A percentile compares a stretch with the other conserved stretches of the same genome.
Conservation (phyloP, 2,113 vertebrate species). For the Chrysochloris asiatica region DNA sequence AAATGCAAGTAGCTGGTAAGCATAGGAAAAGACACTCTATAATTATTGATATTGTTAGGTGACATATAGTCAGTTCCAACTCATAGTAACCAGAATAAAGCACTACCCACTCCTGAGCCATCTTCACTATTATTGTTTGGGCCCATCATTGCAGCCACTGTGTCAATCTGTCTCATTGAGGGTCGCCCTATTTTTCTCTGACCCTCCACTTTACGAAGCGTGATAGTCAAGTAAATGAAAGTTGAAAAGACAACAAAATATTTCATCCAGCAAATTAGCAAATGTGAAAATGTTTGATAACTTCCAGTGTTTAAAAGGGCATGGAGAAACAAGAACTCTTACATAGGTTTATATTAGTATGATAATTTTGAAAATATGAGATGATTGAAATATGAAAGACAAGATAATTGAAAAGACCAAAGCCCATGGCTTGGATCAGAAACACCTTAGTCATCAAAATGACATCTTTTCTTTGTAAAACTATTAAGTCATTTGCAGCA, state of each 20-base stretch:
- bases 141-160: no score
- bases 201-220: no score
- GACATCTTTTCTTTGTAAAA: not conserved
- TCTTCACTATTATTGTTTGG: no score
- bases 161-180: no score
- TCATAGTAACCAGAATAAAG: no score
- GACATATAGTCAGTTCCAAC: no score
- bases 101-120: no score
- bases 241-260: not conserved
- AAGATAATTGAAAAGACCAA: not conserved
- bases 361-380: not conserved
- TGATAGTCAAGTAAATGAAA: not conserved
- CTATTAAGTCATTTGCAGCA: not conserved
- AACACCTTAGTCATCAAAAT: not conserved
- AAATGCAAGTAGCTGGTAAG: not conserved
- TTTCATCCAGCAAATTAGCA: not conserved
- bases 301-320: not conserved
- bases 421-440: not conserved
- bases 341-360: rapidly evolving
- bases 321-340: not conserved
- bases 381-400: not conserved
- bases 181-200: no score
- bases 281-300: not conserved
- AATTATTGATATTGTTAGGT: no score
- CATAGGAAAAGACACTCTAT: not conserved